A percentile compares a stretch with the other conserved stretches of the same genome.
Conservation (phyloP, 2,797 vertebrate species). For the Pangasius mekongensis region DNA sequence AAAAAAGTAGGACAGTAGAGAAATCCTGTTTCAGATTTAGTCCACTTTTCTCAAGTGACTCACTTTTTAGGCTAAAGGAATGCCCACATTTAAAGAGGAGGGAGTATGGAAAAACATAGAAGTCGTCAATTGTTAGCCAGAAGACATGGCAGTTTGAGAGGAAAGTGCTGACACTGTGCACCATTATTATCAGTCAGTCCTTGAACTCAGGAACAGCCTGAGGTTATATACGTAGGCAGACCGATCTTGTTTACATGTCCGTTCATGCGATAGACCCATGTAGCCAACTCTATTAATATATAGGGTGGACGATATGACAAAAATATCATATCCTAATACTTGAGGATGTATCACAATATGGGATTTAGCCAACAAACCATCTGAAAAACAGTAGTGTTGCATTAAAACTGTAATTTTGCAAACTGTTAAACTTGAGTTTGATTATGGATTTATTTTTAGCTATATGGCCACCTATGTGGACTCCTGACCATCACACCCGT, state of each 20-base stretch:
- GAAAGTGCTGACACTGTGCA: constrained; percentile 9
- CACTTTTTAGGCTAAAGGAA: background rate
- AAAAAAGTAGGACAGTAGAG: constrained; percentile 7
- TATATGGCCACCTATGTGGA: background rate
- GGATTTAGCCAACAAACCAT: background rate
- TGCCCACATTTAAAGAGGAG: background rate
- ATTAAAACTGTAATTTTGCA: too few relatives aligned
- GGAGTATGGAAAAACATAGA: background rate
- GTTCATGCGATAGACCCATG: background rate
- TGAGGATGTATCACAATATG: background rate
- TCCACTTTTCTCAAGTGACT: background rate
- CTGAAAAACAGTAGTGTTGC: too few relatives aligned
- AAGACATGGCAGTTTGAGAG: background rate
- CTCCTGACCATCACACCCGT: background rate
- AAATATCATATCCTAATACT: background rate
- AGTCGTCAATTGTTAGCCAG: background rate
- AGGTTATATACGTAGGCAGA: background rate
- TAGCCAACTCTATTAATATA: background rate
- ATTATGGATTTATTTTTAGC: background rate
- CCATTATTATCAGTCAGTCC: background rate
- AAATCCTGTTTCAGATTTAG: background rate
- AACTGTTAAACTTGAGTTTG: background rate
- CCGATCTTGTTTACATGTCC: background rate
- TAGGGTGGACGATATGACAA: background rate
- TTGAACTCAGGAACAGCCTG: background rate